These are phyloP conservation scores for Lemur catta DNA, from an alignment of 2,797 vertebrate species.

Conservation along the genomic window DNA sequence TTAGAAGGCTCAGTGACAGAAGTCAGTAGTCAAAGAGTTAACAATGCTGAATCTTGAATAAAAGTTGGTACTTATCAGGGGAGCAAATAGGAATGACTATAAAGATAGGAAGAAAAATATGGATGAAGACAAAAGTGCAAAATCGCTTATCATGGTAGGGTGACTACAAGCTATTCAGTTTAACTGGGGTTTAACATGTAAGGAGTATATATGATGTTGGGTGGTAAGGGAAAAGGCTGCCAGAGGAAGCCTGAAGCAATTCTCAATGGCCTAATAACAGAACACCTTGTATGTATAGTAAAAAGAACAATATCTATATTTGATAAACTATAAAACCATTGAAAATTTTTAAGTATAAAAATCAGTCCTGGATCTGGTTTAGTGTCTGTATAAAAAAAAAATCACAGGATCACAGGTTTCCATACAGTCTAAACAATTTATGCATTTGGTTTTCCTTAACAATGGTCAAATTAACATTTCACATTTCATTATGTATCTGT, in stretches of 20 bases:
- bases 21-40: background rate
- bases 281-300: background rate
- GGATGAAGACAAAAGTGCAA: background rate
- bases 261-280: background rate
- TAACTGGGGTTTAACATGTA: background rate
- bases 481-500: background rate
- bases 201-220: background rate
- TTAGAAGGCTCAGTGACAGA: constrained; percentile 1
- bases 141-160: background rate
- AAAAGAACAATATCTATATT: background rate
- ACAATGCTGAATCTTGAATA: background rate
- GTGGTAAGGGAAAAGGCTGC: background rate
- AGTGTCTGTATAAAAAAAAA: background rate
- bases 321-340: constrained; percentile 3
- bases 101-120: constrained; percentile 2
- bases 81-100: constrained; percentile 6
- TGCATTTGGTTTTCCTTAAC: background rate
- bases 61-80: background rate
- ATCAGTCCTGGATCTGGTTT: no score
- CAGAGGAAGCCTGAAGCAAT: background rate
- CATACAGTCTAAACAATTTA: constrained; percentile 6
- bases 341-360: background rate
- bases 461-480: constrained; percentile 25
- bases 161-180: background rate
- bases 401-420: background rate